Conservation (phyloP, 2,797 vertebrate genomes). For the Hoplostethus mediterraneus region DNA sequence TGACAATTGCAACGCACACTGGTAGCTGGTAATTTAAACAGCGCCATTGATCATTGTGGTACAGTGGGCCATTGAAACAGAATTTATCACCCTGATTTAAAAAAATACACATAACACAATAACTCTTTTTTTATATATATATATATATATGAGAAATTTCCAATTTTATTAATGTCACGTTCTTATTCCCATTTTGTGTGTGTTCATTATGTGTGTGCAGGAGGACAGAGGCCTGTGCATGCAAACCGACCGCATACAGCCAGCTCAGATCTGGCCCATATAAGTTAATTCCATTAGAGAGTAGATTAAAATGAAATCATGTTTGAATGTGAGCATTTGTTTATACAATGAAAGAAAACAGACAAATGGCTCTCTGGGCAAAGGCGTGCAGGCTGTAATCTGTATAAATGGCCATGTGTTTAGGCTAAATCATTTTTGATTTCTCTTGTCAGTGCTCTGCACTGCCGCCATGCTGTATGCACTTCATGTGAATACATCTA, state of each 20-base stretch:
- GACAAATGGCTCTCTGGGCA: constrained; percentile 43
- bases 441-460: background rate
- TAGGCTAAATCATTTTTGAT: constrained; percentile 42
- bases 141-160: constrained; percentile 21
- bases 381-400: constrained; percentile 33
- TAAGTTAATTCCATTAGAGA: constrained; percentile 57
- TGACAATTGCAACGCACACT: constrained; percentile 29
- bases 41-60: constrained; percentile 28
- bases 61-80: constrained; percentile 20
- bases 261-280: constrained; percentile 40
- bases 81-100: constrained; percentile 22
- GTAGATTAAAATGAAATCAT: constrained; percentile 58
- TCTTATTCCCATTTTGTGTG: constrained; percentile 22
- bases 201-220: constrained; percentile 4
- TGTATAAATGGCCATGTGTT: constrained; percentile 46
- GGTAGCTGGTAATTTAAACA: constrained; percentile 25
- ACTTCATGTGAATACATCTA: constrained; percentile 6
- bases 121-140: constrained; percentile 9
- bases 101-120: background rate
- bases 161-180: constrained; percentile 33
- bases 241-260: constrained; percentile 35
- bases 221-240: constrained; percentile 23
- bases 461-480: background rate
- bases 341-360: constrained; percentile 47
- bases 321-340: constrained; percentile 38